These are phyloP conservation scores for Sesia apiformis DNA, from an alignment of 2,888 invertebrate genomes.

Conservation along the genomic window DNA sequence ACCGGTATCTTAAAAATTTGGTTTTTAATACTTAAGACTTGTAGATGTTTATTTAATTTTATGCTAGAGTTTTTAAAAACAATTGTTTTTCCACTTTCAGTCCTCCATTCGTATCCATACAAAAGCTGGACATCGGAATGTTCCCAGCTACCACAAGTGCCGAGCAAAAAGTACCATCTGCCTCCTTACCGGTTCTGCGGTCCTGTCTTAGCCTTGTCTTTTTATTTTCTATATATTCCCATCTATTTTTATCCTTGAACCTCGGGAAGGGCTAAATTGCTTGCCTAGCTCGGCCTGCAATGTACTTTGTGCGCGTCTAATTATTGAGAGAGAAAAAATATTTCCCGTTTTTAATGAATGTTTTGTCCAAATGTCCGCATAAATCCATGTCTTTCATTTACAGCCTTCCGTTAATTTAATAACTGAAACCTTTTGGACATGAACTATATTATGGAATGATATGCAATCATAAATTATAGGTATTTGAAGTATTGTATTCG, in stretches of 20 bases:
- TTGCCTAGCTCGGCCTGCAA: not conserved
- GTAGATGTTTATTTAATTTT: no score
- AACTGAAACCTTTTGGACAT: not conserved
- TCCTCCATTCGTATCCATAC: not conserved
- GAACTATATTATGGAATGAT: no score
- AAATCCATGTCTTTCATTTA: not conserved
- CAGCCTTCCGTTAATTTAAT: not conserved
- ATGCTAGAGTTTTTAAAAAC: no score
- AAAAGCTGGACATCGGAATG: conserved; percentile 27
- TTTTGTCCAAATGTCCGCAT: not conserved
- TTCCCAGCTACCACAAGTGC: conserved; percentile 36
- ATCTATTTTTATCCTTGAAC: conserved; percentile 44
- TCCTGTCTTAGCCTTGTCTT: conserved; percentile 12
- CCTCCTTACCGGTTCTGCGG: conserved; percentile 49
- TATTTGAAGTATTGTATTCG: no score
- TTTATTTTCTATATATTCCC: conserved; percentile 50
- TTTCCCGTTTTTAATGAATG: no score
- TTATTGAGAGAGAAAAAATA: no score
- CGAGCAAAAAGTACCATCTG: conserved; percentile 55
- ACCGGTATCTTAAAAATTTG: no score
- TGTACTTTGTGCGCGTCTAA: no score
- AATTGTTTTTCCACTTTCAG: no score
- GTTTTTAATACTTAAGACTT: no score
- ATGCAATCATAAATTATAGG: no score
- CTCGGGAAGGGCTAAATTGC: conserved; percentile 11